phyloP scores from a whole-genome alignment of 2,888 invertebrate species.

The Ormyrus nitidulus region DNA sequence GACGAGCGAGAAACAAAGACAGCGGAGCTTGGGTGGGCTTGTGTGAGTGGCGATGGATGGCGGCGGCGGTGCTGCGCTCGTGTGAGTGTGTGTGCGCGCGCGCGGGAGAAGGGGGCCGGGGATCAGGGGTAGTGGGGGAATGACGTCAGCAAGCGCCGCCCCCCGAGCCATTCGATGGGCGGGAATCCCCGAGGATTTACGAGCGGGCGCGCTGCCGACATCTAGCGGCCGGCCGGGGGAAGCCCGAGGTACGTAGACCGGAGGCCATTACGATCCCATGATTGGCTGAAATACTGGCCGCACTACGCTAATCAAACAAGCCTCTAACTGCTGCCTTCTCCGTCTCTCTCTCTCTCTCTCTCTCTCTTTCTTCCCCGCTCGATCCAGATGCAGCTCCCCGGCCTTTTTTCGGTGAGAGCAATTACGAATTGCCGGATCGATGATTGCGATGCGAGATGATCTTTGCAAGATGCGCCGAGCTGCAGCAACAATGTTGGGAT shows the following conservation, averaged over 20 bases:
- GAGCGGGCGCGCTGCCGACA: conserved; percentile 73
- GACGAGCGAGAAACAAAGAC: conserved; percentile 5
- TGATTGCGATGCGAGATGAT: background rate
- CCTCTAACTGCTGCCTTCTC: conserved; percentile 61
- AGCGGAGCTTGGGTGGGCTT: background rate
- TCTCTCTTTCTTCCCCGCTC: background rate
- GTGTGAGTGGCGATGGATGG: conserved; percentile 44
- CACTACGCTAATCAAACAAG: conserved; percentile 72
- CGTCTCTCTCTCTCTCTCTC: background rate
- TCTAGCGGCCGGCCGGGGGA: conserved; percentile 77
- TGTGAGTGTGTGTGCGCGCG: conserved; percentile 64
- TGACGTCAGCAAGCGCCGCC: conserved; percentile 78
- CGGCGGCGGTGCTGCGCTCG: conserved; percentile 61
- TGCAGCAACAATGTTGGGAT: background rate
- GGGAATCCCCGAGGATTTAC: conserved; percentile 76
- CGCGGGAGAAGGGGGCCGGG: conserved; percentile 25
- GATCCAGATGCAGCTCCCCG: background rate
- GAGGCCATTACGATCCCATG: conserved; percentile 80
- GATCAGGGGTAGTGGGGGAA: conserved; percentile 23
- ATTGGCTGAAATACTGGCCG: conserved; percentile 76
- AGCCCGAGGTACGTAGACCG: conserved; percentile 62
- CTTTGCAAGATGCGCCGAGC: background rate
- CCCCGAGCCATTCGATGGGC: conserved; percentile 78
- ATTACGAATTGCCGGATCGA: conserved; percentile 15
- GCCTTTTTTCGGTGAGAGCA: background rate